Evolutionary conservation across 2,113 vertebrate genomes (phyloP), one percentile per base, ranked within the genome.

Genomic region (Tachysurus fulvidraco): DNA sequence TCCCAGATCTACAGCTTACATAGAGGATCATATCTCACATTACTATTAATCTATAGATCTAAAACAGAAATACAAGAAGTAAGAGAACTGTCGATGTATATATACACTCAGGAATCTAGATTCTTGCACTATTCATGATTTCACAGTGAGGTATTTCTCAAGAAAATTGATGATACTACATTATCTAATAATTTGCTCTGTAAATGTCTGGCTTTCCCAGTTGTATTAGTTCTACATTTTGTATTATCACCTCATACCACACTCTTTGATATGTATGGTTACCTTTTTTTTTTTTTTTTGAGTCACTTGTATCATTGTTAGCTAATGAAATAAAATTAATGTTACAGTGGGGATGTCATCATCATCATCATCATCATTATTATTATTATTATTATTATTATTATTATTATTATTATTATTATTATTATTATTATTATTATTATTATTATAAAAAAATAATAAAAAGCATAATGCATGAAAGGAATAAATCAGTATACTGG

Each of bases 1-100:
- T 89, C 54, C 78, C 85, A 87, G 83, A 85, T 83, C 50, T 87
- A 69, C 62, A 85, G 36, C 50, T 44, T 30, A 65, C 21, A 1
- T 44, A 17, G 1, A 21, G 30, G n/a, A 59, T 0, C 54, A 59
- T n/a, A 6, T 60, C 25, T 85, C 19, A 79, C 59, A 54, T 79
- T 79, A 23, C 54, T 60, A 3, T 64, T 25, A 77, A 36, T 50
- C 71, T 28, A 62, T 59, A 30, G 21, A 9, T 73, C 14, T 71
- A 44, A 73, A 73, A 28, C n/a, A 73, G 50, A 83, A 71, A 71
- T 59, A 11, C 0, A 60, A 11, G 16, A 28, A 46, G 28, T 50
- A 5, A 83, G 17, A 44, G 7, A 50, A 36, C 36, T 36, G 36
- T 36, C 36, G 4, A 19, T 19, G n/a, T 12, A 67, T 3, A 57